Evolutionary conservation across 2,113 vertebrate genomes (phyloP).

Genomic region (Mastomys coucha): DNA sequence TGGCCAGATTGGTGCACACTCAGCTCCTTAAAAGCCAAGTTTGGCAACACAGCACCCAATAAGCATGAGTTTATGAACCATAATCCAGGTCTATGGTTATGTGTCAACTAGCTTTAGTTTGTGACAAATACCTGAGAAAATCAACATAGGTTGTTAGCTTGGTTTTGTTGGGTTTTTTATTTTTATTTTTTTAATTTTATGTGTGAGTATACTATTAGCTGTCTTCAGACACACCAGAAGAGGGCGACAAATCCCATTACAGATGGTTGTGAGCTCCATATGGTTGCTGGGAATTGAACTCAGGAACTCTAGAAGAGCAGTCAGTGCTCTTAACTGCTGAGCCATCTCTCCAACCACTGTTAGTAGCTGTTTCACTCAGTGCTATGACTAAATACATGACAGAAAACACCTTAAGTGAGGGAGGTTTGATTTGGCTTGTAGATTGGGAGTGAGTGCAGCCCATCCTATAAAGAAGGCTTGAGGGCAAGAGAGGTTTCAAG

Average conservation of each 20-base stretch:
- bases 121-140: background rate
- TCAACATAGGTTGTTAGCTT: background rate
- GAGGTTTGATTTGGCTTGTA: background rate
- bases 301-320: no score
- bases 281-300: no score
- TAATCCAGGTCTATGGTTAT: background rate
- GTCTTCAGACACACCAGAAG: no score
- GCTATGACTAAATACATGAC: background rate
- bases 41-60: background rate
- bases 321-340: no score
- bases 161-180: background rate
- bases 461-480: background rate
- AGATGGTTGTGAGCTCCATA: no score
- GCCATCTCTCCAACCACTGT: no score
- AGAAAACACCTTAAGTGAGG: background rate
- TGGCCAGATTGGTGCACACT: background rate
- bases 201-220: no score
- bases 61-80: background rate
- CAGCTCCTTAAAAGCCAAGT: no score
- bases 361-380: background rate
- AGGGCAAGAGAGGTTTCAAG: background rate
- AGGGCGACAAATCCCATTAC: no score
- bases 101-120: no score
- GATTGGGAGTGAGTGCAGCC: background rate
- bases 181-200: no score